These are phyloP conservation scores for Cotesia congregata DNA, from an alignment of 2,888 invertebrate genomes.

Conservation along the genomic window DNA sequence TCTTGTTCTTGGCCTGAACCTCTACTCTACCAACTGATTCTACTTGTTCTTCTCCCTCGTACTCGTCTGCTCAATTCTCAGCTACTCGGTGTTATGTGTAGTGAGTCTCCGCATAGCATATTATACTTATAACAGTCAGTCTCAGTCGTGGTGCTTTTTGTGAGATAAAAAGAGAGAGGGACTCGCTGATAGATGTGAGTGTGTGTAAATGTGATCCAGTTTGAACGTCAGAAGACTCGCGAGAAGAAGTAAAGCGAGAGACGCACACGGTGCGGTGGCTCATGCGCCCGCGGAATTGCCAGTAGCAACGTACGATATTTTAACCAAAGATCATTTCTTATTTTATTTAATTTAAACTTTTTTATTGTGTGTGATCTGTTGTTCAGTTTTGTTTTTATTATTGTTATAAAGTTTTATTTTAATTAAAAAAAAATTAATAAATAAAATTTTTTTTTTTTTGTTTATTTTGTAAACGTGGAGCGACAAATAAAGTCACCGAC, in stretches of 20 bases:
- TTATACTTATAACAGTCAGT: background rate
- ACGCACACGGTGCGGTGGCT: slow-evolving; percentile 31
- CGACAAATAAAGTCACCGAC: slow-evolving; percentile 30
- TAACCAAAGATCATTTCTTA: slow-evolving; percentile 25
- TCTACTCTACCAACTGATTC: background rate
- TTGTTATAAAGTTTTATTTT: slow-evolving; percentile 1
- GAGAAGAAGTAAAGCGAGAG: slow-evolving; percentile 23
- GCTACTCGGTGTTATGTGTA: background rate
- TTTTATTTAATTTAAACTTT: background rate
- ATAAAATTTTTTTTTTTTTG: slow-evolving; percentile 2
- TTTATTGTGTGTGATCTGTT: slow-evolving; percentile 7
- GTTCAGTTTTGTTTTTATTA: slow-evolving; percentile 6
- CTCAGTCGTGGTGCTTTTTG: slow-evolving; percentile 11
- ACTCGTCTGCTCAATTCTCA: background rate
- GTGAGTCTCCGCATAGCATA: slow-evolving; percentile 4
- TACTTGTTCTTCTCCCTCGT: background rate
- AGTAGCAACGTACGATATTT: slow-evolving; percentile 30
- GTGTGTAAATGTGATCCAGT: slow-evolving; percentile 23
- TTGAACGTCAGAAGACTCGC: slow-evolving; percentile 27
- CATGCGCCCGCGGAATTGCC: slow-evolving; percentile 34
- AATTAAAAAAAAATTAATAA: background rate
- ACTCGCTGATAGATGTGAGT: background rate
- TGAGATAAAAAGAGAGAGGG: slow-evolving; percentile 19
- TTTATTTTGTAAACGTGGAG: slow-evolving; percentile 6
- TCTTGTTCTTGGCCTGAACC: background rate